phyloP scores from a whole-genome alignment of 2,113 vertebrate genomes.

The Donacobius atricapilla region DNA sequence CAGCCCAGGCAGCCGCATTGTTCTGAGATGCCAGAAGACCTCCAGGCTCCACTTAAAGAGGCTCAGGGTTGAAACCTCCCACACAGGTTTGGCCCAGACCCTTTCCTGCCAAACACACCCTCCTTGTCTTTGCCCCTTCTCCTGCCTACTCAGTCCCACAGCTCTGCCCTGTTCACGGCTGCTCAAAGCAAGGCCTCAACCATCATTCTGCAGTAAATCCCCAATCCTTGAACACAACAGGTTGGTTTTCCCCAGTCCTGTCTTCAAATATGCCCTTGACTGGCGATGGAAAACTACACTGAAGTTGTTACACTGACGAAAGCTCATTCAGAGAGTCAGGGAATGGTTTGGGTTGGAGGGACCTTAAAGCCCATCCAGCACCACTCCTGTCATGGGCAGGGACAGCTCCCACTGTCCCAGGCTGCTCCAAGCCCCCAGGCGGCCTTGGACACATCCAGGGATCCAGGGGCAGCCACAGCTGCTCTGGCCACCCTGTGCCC shows the following conservation, averaged over 20 bases:
- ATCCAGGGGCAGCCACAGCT: not conserved
- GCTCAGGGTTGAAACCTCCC: not conserved
- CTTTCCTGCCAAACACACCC: not conserved
- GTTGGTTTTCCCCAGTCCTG: not conserved
- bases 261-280: too few relatives aligned
- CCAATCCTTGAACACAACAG: not conserved
- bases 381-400: not conserved
- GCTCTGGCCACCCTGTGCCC: not conserved
- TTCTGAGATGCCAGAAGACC: not conserved
- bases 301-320: not conserved
- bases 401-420: not conserved
- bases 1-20: accelerated
- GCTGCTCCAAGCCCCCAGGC: not conserved
- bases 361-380: accelerated
- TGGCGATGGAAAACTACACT: not conserved
- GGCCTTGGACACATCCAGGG: not conserved
- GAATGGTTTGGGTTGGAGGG: not conserved
- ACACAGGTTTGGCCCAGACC: not conserved
- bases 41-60: not conserved
- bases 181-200: not conserved
- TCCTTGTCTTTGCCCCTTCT: not conserved
- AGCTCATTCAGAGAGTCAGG: not conserved
- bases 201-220: not conserved
- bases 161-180: not conserved
- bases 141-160: not conserved